Base-by-base conservation (phyloP, 2,797 vertebrate species). In the Mallotus villosus region DNA sequence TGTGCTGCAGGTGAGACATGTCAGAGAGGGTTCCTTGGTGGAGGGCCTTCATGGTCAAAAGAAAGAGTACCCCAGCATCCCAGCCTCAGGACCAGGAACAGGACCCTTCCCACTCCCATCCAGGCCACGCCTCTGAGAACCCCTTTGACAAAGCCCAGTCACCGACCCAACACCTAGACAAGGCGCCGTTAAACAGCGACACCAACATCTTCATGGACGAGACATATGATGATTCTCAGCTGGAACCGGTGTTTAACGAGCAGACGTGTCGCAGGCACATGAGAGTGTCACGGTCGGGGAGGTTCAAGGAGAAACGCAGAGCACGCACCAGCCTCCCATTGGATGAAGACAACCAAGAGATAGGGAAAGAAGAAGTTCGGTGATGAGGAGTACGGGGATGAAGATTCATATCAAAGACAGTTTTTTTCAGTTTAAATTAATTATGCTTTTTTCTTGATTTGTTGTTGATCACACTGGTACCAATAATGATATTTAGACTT, bases 221-320 rank as follows among this genome's bases (percentile, higher is more conserved):
- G 0, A 91, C 87, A 2, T 90, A 82, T 0, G 85, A 92, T 0
- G 95, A 96, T 64, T 82, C 92, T 8, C 75, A 14, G 5, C 76
- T 94, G 55, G 91, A 93, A 4, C 78, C 90, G 0, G 86, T 89
- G 8, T 94, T 94, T 78, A 95, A 90, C 1, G 86, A 94, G 63
- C 87, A 87, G 77, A 89, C 87, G 1, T 96, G 87, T 80, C 94
- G 96, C 37, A 91, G 97, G 75, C 95, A 95, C 76, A 90, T 99
- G 80, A 96, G 92, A 14, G 93, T 98, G 68, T 98, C 96, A 0
- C 97, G 96, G 64, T 98, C 97, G 0, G 97, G 97, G 1, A 94
- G 97, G 53, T 98, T 95, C 81, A 98, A 95, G 76, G 96, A 96
- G 88, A 95, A 95, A 85, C 85, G 92, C 76, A 95, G 84, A 85